Conservation (phyloP, 2,888 invertebrate species). For the Neoascia interrupta region DNA sequence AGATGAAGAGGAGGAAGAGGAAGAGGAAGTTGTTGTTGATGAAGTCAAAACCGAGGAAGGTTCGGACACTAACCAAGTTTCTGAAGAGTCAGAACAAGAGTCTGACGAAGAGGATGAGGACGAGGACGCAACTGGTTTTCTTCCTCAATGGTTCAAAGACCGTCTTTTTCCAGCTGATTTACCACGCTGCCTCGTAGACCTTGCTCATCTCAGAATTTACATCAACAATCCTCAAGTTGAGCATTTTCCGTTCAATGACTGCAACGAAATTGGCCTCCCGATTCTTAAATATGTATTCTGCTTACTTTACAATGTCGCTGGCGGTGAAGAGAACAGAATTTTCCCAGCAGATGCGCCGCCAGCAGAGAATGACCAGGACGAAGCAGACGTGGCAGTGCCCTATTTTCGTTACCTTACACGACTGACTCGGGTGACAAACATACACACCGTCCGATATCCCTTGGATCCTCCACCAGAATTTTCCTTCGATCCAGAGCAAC, state of each 20-base stretch:
- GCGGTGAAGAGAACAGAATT: conserved; percentile 60
- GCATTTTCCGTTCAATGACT: conserved; percentile 83
- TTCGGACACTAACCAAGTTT: conserved; percentile 9
- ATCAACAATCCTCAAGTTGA: conserved; percentile 87
- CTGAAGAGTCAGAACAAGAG: conserved; percentile 5
- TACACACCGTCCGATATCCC: conserved; percentile 74
- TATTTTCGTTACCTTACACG: conserved; percentile 77
- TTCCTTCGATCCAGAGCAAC: conserved; percentile 72
- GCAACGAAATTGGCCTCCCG: conserved; percentile 82
- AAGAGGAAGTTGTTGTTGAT: conserved; percentile 8
- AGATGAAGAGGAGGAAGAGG: conserved; percentile 71
- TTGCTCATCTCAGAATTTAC: conserved; percentile 83
- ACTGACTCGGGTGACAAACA: conserved; percentile 75
- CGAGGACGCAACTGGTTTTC: conserved; percentile 3
- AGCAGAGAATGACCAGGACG: conserved; percentile 24
- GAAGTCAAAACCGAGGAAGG: conserved; percentile 36
- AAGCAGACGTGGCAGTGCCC: conserved; percentile 64
- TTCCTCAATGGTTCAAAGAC: conserved; percentile 84
- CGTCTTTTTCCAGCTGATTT: conserved; percentile 83
- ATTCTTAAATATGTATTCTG: conserved; percentile 83
- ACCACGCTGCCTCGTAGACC: conserved; percentile 85
- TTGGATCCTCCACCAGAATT: conserved; percentile 68
- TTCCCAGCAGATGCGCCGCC: too few relatives aligned
- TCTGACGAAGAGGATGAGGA: conserved; percentile 34
- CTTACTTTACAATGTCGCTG: conserved; percentile 76